Conservation (phyloP, 2,113 vertebrate species). For the Nycticebus coucang region DNA sequence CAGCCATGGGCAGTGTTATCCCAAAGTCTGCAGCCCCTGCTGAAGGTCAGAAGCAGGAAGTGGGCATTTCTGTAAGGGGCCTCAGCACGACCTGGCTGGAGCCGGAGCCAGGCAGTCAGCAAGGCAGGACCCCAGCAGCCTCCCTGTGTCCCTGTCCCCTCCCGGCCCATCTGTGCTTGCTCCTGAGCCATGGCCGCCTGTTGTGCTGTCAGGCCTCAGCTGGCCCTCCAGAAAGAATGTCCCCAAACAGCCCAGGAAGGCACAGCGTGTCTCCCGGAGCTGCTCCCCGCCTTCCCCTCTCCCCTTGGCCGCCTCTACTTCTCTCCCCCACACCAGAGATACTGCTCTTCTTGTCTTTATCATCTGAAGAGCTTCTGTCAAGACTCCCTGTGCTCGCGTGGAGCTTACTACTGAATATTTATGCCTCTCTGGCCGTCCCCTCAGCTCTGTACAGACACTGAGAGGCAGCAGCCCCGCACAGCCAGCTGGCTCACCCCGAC, state of each 20-base stretch:
- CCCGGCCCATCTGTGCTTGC: not conserved
- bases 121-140: not conserved
- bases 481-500: not conserved
- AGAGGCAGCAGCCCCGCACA: not conserved
- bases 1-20: fast-evolving
- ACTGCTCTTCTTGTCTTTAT: not conserved
- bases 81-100: not conserved
- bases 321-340: not conserved
- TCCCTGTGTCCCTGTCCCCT: not conserved
- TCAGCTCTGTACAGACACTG: not conserved
- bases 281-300: fast-evolving
- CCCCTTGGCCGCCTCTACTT: not conserved
- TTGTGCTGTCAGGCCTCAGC: not conserved
- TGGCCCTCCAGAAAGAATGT: not conserved
- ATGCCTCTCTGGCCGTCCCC: not conserved
- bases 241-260: not conserved
- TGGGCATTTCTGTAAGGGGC: not conserved
- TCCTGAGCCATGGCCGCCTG: not conserved
- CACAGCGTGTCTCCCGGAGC: too few species aligned
- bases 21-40: not conserved
- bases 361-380: not conserved
- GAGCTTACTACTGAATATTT: slow-evolving; percentile 8
- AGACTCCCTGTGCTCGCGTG: not conserved
- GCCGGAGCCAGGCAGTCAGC: not conserved
- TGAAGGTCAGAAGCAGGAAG: not conserved